Conservation (phyloP, 2,113 vertebrate genomes). For the Hiodon alosoides region DNA sequence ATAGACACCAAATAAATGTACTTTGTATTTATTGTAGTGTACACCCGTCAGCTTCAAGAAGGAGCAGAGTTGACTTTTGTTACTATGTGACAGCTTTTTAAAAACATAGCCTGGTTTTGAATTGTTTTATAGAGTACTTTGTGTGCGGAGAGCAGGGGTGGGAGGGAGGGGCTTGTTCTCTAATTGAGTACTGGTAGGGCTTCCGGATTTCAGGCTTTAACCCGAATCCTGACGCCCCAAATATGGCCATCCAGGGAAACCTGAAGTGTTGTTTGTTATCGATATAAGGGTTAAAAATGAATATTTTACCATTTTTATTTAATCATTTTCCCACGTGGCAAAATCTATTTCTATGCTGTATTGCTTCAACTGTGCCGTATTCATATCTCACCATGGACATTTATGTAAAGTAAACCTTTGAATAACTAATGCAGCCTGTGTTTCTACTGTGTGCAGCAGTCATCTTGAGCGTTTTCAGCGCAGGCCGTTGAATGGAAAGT, state of each 20-base stretch:
- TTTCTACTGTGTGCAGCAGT: slow-evolving; percentile 13
- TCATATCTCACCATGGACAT: slow-evolving; percentile 8
- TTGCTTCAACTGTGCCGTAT: neutral
- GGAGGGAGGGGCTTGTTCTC: neutral
- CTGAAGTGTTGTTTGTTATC: neutral
- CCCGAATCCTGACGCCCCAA: neutral
- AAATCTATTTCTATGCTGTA: slow-evolving; percentile 12
- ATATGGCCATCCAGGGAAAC: neutral
- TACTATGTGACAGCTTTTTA: slow-evolving; percentile 41
- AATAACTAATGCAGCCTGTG: neutral
- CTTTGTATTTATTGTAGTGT: slow-evolving; percentile 30
- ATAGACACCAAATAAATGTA: neutral
- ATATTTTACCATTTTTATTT: slow-evolving; percentile 2
- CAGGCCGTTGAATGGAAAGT: slow-evolving; percentile 6
- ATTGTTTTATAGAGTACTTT: slow-evolving; percentile 14
- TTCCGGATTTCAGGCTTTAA: neutral
- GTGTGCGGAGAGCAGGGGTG: neutral
- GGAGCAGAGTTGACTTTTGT: slow-evolving; percentile 32
- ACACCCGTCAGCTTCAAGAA: slow-evolving; percentile 32
- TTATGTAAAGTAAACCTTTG: slow-evolving; percentile 25
- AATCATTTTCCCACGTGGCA: neutral
- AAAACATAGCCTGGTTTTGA: neutral
- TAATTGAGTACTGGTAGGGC: neutral
- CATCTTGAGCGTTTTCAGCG: slow-evolving; percentile 9
- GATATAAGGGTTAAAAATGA: neutral